Evolutionary conservation across 2,888 invertebrate genomes (phyloP).

Genomic region (Phortica okadai): DNA sequence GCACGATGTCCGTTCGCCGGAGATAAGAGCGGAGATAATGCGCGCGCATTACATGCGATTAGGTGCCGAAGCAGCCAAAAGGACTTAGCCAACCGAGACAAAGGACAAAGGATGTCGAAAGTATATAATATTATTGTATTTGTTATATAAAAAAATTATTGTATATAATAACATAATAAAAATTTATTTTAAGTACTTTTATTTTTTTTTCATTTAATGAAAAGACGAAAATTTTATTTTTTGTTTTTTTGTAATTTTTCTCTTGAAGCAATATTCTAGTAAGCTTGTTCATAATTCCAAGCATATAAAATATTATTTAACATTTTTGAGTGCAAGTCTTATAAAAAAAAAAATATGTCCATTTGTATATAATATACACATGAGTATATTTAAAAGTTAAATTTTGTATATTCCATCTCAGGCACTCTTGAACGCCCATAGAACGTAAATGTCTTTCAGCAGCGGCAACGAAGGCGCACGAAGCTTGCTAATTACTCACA

Average conservation of each 20-base stretch:
- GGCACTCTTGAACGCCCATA: not conserved
- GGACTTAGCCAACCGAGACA: conserved; percentile 74
- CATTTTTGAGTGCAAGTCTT: not conserved
- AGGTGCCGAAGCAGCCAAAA: conserved; percentile 66
- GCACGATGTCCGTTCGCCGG: conserved; percentile 47
- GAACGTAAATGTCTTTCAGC: not conserved
- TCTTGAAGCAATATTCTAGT: no score
- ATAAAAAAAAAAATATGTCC: not conserved
- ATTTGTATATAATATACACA: conserved; percentile 19
- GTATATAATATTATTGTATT: conserved; percentile 21
- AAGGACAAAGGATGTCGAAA: conserved; percentile 43
- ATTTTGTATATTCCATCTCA: not conserved
- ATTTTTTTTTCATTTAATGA: not conserved
- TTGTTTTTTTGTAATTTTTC: no score
- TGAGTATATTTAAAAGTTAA: not conserved
- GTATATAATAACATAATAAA: not conserved
- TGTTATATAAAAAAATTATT: not conserved
- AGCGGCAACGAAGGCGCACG: not conserved
- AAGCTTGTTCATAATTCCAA: no score
- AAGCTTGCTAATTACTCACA: not conserved
- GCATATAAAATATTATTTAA: not conserved
- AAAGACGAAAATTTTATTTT: not conserved
- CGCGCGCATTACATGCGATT: conserved; percentile 77
- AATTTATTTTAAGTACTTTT: not conserved
- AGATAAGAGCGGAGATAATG: conserved; percentile 76